These are phyloP conservation scores for Dasysyrphus albostriatus DNA, from an alignment of 2,888 invertebrate species.

Conservation along the genomic window DNA sequence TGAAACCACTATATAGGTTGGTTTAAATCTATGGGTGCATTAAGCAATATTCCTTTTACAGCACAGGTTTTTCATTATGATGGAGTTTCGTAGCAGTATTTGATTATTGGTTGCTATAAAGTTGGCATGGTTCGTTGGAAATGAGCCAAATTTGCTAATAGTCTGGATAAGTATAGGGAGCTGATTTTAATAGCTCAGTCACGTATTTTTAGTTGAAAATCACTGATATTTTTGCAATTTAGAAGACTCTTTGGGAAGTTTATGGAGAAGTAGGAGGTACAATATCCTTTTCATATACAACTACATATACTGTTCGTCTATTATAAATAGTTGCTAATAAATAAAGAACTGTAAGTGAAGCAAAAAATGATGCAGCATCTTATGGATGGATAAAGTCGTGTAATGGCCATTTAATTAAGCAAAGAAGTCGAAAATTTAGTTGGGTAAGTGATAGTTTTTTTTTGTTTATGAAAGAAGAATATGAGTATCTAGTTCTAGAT, in stretches of 20 bases:
- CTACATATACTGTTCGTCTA: neutral
- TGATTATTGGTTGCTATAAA: constrained; percentile 41
- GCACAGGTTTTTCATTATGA: constrained; percentile 20
- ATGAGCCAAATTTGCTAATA: constrained; percentile 45
- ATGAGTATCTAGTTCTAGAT: neutral
- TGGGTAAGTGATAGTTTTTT: neutral
- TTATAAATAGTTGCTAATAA: neutral
- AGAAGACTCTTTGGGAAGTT: constrained; percentile 34
- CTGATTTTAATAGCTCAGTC: constrained; percentile 55
- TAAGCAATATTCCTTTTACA: constrained; percentile 36
- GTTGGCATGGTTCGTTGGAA: constrained; percentile 13
- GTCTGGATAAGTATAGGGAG: constrained; percentile 44
- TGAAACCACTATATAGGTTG: constrained; percentile 37
- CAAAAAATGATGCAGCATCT: constrained; percentile 9
- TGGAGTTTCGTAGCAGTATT: neutral
- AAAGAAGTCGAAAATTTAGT: neutral
- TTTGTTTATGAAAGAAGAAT: neutral
- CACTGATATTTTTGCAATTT: constrained; percentile 12
- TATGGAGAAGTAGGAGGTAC: constrained; percentile 12
- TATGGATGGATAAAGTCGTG: neutral
- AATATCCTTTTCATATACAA: neutral
- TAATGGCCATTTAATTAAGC: neutral
- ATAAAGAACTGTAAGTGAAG: constrained; percentile 18
- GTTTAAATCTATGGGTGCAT: constrained; percentile 47
- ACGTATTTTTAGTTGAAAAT: constrained; percentile 49